A percentile compares a stretch with the other conserved stretches of the same genome.
Conservation (phyloP, 92 coral and sea anemone species). For the Nematostella vectensis region DNA sequence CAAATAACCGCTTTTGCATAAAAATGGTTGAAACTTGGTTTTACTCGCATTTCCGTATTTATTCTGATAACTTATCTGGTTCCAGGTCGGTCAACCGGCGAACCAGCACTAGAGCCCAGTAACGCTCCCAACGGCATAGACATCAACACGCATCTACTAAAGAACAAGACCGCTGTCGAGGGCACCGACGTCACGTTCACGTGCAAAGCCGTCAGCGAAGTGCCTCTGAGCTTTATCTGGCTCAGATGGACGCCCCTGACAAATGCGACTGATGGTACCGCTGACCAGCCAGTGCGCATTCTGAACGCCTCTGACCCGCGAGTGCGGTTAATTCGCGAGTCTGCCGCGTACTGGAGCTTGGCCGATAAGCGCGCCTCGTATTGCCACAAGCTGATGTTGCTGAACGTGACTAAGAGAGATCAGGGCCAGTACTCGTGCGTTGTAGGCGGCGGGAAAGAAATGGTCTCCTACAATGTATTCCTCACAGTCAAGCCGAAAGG, state of each 20-base stretch:
- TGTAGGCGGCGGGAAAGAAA: slow-evolving; percentile 49
- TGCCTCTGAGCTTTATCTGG: slow-evolving; percentile 48
- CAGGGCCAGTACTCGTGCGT: slow-evolving; percentile 75
- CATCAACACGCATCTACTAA: slow-evolving; percentile 24
- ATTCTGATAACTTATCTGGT: too few relatives aligned
- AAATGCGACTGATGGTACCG: slow-evolving; percentile 13
- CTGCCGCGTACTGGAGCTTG: slow-evolving; percentile 4
- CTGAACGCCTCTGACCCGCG: slow-evolving; percentile 24
- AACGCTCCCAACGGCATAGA: too few relatives aligned
- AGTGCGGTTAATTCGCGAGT: slow-evolving; percentile 32
- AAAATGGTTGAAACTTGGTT: too few relatives aligned
- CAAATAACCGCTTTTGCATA: too few relatives aligned
- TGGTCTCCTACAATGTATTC: slow-evolving; percentile 38
- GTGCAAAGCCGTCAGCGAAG: slow-evolving; percentile 46
- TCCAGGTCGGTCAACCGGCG: too few relatives aligned
- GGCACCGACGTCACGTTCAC: slow-evolving; percentile 58
- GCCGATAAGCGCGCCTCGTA: slow-evolving; percentile 10
- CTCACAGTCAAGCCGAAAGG: slow-evolving; percentile 39
- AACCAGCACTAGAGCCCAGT: too few relatives aligned
- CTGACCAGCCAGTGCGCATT: slow-evolving; percentile 11
- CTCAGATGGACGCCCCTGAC: slow-evolving; percentile 33
- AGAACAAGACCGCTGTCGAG: slow-evolving; percentile 39
- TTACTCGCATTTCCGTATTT: too few relatives aligned
- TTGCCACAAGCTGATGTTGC: slow-evolving; percentile 41
- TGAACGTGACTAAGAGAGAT: slow-evolving; percentile 55